Conservation (phyloP, 2,797 vertebrate genomes). For the Somateria mollissima region DNA sequence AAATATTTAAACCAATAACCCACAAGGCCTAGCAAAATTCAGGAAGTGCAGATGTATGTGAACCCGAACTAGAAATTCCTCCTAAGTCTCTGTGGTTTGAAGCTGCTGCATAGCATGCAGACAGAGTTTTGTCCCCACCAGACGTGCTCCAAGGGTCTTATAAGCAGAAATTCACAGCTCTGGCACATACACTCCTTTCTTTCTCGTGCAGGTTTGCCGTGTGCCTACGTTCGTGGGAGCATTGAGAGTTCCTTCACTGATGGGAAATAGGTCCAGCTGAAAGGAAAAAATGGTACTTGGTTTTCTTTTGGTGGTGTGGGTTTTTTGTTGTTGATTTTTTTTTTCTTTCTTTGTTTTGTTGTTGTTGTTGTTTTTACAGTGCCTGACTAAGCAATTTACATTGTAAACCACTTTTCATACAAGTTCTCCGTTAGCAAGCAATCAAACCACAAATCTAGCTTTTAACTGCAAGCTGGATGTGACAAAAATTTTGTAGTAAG, state of each 20-base stretch:
- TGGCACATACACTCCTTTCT: neutral
- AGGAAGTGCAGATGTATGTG: constrained; percentile 5
- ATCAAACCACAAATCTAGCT: neutral
- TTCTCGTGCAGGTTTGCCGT: neutral
- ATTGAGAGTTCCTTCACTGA: neutral
- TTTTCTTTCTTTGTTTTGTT: neutral
- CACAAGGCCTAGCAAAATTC: neutral
- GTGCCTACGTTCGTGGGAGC: neutral
- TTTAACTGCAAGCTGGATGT: neutral
- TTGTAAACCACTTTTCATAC: constrained; percentile 3
- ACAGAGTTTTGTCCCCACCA: neutral
- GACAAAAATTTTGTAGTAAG: constrained; percentile 22
- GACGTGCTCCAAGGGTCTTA: neutral
- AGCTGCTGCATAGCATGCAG: neutral
- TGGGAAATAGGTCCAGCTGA: neutral
- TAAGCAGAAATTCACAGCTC: neutral
- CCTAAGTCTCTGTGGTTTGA: neutral
- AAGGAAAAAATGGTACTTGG: neutral
- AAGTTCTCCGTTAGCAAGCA: constrained; percentile 56
- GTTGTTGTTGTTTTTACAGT: neutral
- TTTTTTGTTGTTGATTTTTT: neutral
- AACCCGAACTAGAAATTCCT: constrained; percentile 3
- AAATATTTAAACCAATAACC: constrained; percentile 2
- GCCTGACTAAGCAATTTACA: neutral
- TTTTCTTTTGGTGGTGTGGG: neutral